A percentile compares a stretch with the other conserved stretches of the same genome.
These are phyloP conservation scores for Pampus argenteus DNA, from an alignment of 2,797 vertebrate genomes.

Conservation along the genomic window DNA sequence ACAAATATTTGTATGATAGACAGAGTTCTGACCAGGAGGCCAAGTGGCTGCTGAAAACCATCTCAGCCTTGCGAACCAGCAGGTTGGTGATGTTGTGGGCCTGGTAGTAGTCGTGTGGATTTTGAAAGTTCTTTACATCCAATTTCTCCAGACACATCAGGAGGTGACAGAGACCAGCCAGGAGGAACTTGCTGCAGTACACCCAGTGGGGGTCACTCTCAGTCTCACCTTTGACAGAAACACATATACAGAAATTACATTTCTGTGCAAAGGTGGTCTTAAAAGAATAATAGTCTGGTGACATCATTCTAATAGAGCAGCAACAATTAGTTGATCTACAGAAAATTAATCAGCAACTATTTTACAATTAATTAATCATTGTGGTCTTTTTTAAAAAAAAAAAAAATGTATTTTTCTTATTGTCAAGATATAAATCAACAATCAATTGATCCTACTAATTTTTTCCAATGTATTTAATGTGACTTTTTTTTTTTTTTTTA, in stretches of 20 bases:
- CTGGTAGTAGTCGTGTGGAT: slow-evolving; percentile 70
- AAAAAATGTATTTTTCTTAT: no score
- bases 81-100: slow-evolving; percentile 64
- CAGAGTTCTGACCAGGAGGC: slow-evolving; percentile 73
- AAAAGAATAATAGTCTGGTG: no score
- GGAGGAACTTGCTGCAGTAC: slow-evolving; percentile 84
- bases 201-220: slow-evolving; percentile 83
- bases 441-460: no score
- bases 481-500: no score
- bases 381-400: no score
- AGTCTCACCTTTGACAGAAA: slow-evolving; percentile 71
- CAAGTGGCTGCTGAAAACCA: slow-evolving; percentile 78
- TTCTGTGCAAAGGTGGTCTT: background rate
- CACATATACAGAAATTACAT: slow-evolving; percentile 7
- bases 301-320: no score
- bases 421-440: no score
- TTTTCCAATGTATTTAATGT: no score
- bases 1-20: background rate
- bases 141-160: slow-evolving; percentile 75
- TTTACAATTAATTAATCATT: no score
- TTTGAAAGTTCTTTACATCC: slow-evolving; percentile 71
- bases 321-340: no score
- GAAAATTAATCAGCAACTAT: no score
- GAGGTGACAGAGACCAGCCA: slow-evolving; percentile 79
- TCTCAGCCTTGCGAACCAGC: slow-evolving; percentile 82